These are phyloP conservation scores for Cantharis rustica DNA, from an alignment of 2,888 invertebrate genomes.

Conservation along the genomic window DNA sequence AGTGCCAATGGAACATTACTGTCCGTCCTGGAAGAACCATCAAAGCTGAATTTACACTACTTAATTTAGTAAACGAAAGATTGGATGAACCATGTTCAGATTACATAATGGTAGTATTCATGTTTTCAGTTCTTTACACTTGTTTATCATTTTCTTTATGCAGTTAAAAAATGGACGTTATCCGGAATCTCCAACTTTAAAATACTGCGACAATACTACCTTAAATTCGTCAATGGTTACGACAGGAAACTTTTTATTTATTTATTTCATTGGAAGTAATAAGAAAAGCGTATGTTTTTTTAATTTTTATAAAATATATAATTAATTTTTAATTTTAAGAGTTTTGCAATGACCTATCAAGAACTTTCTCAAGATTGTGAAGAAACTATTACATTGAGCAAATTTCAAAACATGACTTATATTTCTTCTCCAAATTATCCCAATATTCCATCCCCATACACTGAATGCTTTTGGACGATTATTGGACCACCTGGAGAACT, in stretches of 20 bases:
- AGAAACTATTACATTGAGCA: constrained; percentile 62
- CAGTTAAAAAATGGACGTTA: constrained; percentile 77
- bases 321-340: constrained; percentile 20
- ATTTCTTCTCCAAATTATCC: constrained; percentile 85
- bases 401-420: constrained; percentile 57
- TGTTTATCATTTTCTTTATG: constrained; percentile 41
- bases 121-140: too few relatives aligned
- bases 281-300: too few relatives aligned
- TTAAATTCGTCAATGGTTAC: constrained; percentile 59
- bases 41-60: constrained; percentile 63
- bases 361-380: constrained; percentile 74
- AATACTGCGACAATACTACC: constrained; percentile 67
- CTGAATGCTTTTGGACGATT: constrained; percentile 84
- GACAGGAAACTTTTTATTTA: constrained; percentile 66
- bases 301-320: too few relatives aligned
- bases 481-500: constrained; percentile 74
- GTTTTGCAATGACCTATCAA: constrained; percentile 54
- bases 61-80: constrained; percentile 62
- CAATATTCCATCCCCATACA: constrained; percentile 70
- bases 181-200: constrained; percentile 72
- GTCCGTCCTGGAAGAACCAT: constrained; percentile 76
- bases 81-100: constrained; percentile 50
- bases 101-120: constrained; percentile 48
- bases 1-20: constrained; percentile 77
- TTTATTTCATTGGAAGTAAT: constrained; percentile 49